phyloP scores from a whole-genome alignment of 2,113 vertebrate species.

The Spermophilus dauricus region DNA sequence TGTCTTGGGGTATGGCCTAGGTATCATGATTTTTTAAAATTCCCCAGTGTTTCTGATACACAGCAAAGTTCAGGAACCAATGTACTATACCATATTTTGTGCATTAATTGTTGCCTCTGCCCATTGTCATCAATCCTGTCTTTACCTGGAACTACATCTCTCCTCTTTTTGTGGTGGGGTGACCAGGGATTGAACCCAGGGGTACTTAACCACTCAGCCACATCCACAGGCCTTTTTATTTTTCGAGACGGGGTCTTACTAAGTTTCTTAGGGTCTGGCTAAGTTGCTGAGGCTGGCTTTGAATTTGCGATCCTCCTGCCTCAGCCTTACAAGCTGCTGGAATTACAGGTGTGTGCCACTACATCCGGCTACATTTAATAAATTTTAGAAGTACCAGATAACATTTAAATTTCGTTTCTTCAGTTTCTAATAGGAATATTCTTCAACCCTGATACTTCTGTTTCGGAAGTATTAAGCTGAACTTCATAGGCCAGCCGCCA shows the following conservation, averaged over 20 bases:
- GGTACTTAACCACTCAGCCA: background rate
- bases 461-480: constrained; percentile 1
- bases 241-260: background rate
- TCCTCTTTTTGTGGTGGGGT: no score
- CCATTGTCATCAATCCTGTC: background rate
- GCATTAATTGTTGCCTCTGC: background rate
- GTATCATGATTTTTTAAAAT: background rate
- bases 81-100: constrained; percentile 16
- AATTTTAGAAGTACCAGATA: constrained; percentile 1
- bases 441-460: background rate
- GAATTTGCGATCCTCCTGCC: background rate
- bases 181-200: background rate
- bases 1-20: background rate
- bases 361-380: background rate
- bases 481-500: background rate
- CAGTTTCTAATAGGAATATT: background rate
- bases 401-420: background rate
- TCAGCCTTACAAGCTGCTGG: background rate
- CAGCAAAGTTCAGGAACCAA: background rate
- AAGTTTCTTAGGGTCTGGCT: background rate
- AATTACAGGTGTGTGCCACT: background rate
- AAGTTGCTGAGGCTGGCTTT: background rate
- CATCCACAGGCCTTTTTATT: background rate
- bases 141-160: background rate
- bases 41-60: background rate